Conservation (phyloP, 2,888 invertebrate species). For the Hypomecis atomaria region DNA sequence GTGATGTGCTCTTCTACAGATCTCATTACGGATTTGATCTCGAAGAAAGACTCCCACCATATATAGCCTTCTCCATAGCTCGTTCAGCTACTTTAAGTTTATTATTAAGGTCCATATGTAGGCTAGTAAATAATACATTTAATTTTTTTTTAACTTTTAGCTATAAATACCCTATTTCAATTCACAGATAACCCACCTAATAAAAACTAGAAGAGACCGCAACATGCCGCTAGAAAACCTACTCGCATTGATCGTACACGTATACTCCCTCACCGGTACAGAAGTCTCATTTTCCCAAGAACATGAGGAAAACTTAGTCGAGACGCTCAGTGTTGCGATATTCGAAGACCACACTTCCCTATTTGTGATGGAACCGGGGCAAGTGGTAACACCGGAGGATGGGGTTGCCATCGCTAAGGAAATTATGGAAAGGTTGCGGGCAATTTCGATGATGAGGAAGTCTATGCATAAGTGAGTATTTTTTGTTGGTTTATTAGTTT, state of each 20-base stretch:
- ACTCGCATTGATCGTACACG: slow-evolving; percentile 83
- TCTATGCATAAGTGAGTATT: slow-evolving; percentile 64
- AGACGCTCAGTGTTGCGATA: slow-evolving; percentile 82
- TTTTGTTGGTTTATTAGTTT: too few species aligned
- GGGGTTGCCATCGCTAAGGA: slow-evolving; percentile 60
- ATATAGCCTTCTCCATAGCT: too few species aligned
- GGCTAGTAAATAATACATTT: too few species aligned
- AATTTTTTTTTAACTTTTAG: neutral
- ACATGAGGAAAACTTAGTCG: slow-evolving; percentile 79
- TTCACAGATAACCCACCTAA: slow-evolving; percentile 82
- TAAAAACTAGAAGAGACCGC: slow-evolving; percentile 81
- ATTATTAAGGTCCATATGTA: too few species aligned
- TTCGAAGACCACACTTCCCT: slow-evolving; percentile 81
- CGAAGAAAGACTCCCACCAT: too few species aligned
- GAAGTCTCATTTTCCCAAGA: slow-evolving; percentile 81
- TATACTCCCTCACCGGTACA: slow-evolving; percentile 86
- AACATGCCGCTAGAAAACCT: slow-evolving; percentile 84
- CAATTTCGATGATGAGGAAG: slow-evolving; percentile 71
- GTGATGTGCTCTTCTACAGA: too few species aligned
- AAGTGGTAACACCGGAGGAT: slow-evolving; percentile 61
- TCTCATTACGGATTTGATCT: too few species aligned
- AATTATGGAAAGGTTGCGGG: slow-evolving; percentile 65
- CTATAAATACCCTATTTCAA: neutral
- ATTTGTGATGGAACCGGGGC: slow-evolving; percentile 46
- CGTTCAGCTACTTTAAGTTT: too few species aligned